phyloP scores from a whole-genome alignment of 2,888 invertebrate genomes.

The Drosophila pseudotalamancana region DNA sequence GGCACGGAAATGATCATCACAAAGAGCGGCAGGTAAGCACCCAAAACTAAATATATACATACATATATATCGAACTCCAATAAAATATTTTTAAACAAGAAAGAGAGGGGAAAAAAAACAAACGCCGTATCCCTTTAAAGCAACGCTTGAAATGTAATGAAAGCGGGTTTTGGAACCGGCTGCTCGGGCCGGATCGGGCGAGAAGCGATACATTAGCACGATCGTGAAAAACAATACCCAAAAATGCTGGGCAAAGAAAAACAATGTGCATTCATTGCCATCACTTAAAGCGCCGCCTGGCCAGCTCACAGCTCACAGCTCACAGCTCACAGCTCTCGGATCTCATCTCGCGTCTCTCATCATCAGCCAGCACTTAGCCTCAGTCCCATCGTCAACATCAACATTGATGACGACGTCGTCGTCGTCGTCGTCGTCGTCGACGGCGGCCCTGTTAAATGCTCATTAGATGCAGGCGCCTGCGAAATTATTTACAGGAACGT shows the following conservation, averaged over 20 bases:
- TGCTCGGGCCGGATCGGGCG: conserved; percentile 20
- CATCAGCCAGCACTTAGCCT: conserved; percentile 21
- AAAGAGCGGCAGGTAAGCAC: conserved; percentile 89
- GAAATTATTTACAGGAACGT: conserved; percentile 81
- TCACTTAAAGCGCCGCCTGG: conserved; percentile 61
- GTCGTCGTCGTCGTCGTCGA: conserved; percentile 1
- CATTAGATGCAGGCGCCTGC: conserved; percentile 82
- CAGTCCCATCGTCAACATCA: conserved; percentile 9
- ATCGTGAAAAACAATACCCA: conserved; percentile 66
- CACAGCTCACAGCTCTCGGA: conserved; percentile 18
- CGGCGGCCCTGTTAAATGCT: conserved; percentile 71
- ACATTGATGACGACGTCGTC: conserved; percentile 1
- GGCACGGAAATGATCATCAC: conserved; percentile 93
- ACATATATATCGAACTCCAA: background rate
- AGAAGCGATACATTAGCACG: conserved; percentile 61
- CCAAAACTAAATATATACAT: background rate
- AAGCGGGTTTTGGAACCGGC: conserved; percentile 1
- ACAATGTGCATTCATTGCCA: conserved; percentile 40
- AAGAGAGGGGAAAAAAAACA: background rate
- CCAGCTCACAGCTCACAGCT: conserved; percentile 22
- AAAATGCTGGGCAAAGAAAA: conserved; percentile 48
- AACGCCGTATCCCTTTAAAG: conserved; percentile 23
- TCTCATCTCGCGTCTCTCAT: conserved; percentile 21
- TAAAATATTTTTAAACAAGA: background rate
- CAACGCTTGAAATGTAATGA: conserved; percentile 46